These are phyloP conservation scores for Zygaena filipendulae DNA, from an alignment of 2,888 invertebrate genomes.

Conservation along the genomic window DNA sequence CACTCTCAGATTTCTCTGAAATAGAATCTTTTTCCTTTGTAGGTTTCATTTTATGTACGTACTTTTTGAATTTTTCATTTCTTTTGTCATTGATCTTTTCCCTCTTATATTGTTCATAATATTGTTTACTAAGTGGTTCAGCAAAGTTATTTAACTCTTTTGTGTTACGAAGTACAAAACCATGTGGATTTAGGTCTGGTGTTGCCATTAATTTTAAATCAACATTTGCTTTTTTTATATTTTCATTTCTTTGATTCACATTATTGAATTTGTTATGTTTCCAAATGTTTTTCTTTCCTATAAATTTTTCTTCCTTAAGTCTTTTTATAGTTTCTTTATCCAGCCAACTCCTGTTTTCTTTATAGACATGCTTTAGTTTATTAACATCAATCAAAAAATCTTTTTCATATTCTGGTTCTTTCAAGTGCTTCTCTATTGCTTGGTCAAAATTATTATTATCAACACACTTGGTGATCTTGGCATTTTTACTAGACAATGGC, in stretches of 20 bases:
- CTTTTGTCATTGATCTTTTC: conserved; percentile 30
- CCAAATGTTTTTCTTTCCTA: too few relatives aligned
- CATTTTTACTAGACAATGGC: conserved; percentile 37
- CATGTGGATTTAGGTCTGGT: too few relatives aligned
- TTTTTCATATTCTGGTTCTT: conserved; percentile 34
- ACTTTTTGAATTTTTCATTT: conserved; percentile 27
- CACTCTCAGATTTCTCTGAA: conserved; percentile 28
- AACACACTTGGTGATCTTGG: conserved; percentile 40
- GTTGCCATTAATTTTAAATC: too few relatives aligned
- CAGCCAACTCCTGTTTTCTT: conserved; percentile 50
- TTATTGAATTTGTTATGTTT: conserved; percentile 20
- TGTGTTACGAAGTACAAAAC: not conserved
- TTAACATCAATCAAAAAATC: conserved; percentile 39
- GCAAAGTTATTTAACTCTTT: conserved; percentile 9
- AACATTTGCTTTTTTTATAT: too few relatives aligned
- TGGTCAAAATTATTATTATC: conserved; percentile 28
- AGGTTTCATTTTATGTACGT: conserved; percentile 23
- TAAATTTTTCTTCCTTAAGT: too few relatives aligned
- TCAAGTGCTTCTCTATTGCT: conserved; percentile 21
- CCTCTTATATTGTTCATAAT: too few relatives aligned
- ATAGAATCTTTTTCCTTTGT: conserved; percentile 20
- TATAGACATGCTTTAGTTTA: conserved; percentile 42
- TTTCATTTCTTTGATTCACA: conserved; percentile 23
- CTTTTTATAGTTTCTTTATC: conserved; percentile 43
- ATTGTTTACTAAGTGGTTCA: too few relatives aligned